These are phyloP conservation scores for Lipotes vexillifer DNA, from an alignment of 2,113 vertebrate species.

Conservation along the genomic window DNA sequence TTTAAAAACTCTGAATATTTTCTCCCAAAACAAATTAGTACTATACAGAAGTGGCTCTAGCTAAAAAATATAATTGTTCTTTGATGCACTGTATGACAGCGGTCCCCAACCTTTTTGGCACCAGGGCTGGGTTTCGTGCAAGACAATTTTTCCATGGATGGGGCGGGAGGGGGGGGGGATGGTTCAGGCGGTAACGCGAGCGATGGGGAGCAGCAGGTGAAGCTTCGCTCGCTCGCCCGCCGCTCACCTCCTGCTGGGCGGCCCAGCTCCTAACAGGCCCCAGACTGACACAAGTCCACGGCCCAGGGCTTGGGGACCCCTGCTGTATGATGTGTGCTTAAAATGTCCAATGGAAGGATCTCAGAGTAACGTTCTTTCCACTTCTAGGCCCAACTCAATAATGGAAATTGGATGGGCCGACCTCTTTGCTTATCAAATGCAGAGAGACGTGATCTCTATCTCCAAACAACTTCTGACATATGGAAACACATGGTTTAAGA, in stretches of 20 bases:
- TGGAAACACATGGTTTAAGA: background rate
- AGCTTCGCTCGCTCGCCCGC: no score
- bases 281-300: no score
- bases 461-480: background rate
- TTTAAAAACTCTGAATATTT: background rate
- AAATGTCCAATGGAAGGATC: background rate
- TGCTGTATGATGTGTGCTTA: background rate
- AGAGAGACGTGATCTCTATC: background rate
- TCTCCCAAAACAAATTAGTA: background rate
- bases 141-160: no score
- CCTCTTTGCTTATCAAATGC: background rate
- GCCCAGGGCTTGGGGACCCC: no score
- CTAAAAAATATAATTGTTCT: background rate
- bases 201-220: fast-evolving
- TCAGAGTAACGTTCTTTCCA: background rate
- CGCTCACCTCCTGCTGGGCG: no score
- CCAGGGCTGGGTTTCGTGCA: no score
- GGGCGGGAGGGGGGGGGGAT: no score
- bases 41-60: background rate
- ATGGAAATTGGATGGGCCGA: background rate
- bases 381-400: background rate
- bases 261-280: no score
- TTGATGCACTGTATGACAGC: background rate
- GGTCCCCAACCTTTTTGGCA: no score
- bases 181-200: no score